Percentiles rank a stretch among this genome's conserved stretches.
Evolutionary conservation across 1,140 invertebrate genomes (phyloP).

Genomic region (Harpegnathos saltator): DNA sequence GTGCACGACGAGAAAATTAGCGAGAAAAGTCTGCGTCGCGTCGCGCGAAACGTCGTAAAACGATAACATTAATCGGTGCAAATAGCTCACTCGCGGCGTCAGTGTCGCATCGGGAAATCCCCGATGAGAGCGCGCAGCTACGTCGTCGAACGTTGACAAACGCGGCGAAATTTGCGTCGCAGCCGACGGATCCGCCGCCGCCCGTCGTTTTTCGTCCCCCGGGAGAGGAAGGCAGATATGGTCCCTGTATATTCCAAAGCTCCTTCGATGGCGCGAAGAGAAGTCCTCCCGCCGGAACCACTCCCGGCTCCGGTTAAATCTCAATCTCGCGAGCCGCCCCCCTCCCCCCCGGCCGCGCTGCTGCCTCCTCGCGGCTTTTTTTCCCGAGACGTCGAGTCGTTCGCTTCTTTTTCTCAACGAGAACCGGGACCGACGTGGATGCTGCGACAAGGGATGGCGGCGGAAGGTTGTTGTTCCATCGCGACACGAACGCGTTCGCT

Average conservation of each 20-base stretch:
- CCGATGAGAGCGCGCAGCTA: neutral
- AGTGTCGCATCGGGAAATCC: constrained; percentile 2
- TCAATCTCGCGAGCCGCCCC: neutral
- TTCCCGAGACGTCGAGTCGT: neutral
- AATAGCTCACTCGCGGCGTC: neutral
- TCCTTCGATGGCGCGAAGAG: constrained; percentile 17
- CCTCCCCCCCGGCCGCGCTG: neutral
- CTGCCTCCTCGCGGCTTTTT: constrained; percentile 9
- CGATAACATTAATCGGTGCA: neutral
- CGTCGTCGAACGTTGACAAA: constrained; percentile 16
- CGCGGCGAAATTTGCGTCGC: neutral
- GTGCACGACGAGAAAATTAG: neutral
- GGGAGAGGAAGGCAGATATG: constrained; percentile 15
- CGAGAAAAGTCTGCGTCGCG: neutral
- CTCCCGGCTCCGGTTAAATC: constrained; percentile 44
- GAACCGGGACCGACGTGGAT: neutral
- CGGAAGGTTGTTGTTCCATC: neutral
- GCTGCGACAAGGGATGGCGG: constrained; percentile 26
- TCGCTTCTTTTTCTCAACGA: neutral
- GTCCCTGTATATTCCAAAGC: constrained; percentile 26
- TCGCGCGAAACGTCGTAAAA: neutral
- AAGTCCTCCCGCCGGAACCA: constrained; percentile 41
- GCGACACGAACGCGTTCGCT: constrained; percentile 22
- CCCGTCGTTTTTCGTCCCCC: constrained; percentile 12
- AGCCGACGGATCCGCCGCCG: constrained; percentile 1